Evolutionary conservation across 2,797 vertebrate genomes (phyloP).

Genomic region (Mormyrus hasselquistii): DNA sequence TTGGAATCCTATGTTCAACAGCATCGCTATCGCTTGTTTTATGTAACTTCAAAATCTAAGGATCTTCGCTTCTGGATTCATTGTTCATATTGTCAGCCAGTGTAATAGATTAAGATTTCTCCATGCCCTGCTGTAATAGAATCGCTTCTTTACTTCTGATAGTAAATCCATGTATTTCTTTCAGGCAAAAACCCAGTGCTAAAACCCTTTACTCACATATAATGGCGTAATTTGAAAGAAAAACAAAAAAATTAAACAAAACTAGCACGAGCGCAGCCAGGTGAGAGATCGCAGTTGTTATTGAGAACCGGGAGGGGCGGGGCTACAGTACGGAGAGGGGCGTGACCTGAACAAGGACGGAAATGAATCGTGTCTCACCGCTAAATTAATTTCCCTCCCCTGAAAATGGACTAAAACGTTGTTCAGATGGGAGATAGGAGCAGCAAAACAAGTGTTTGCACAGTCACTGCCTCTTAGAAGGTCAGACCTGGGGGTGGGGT

Average conservation of each 20-base stretch:
- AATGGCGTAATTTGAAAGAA: not conserved
- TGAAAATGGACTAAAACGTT: not conserved
- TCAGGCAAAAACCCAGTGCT: conserved; percentile 17
- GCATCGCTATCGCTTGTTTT: conserved; percentile 45
- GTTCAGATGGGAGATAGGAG: not conserved
- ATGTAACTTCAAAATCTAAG: conserved; percentile 28
- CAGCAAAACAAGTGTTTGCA: not conserved
- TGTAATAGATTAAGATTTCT: conserved; percentile 60
- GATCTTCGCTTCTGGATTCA: conserved; percentile 43
- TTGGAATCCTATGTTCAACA: not conserved
- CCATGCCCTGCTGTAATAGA: conserved; percentile 52
- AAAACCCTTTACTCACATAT: conserved; percentile 6
- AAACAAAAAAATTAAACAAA: not conserved
- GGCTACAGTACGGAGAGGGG: not conserved
- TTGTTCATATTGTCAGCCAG: conserved; percentile 53
- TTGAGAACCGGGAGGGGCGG: not conserved
- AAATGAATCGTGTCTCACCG: not conserved
- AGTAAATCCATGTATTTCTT: conserved; percentile 37
- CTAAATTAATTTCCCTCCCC: not conserved
- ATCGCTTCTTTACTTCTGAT: conserved; percentile 47
- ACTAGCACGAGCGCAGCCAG: not conserved
- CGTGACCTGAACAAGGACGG: not conserved
- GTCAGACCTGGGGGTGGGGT: not conserved
- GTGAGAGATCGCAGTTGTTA: not conserved
- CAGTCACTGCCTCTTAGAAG: not conserved